Percentiles rank a stretch among this genome's conserved stretches.
These are phyloP conservation scores for Epicauta chinensis DNA, from an alignment of 1,140 invertebrate species.

Conservation along the genomic window DNA sequence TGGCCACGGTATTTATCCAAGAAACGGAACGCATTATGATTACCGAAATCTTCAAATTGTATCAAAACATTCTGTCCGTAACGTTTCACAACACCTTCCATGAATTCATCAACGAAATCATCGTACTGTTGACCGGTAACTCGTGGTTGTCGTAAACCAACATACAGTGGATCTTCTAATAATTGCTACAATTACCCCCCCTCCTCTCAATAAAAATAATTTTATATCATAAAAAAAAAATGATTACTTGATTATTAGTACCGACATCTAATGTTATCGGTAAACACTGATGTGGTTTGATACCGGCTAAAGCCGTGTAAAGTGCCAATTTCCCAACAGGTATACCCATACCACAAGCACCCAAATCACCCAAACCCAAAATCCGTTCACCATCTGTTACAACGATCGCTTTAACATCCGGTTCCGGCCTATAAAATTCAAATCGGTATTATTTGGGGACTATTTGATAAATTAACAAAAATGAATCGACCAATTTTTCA, in stretches of 20 bases:
- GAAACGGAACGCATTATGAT: constrained; percentile 87
- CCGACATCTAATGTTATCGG: constrained; percentile 90
- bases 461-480: background rate
- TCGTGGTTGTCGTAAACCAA: constrained; percentile 83
- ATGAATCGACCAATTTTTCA: constrained; percentile 66
- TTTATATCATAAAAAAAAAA: background rate
- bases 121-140: constrained; percentile 86
- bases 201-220: background rate
- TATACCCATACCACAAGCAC: constrained; percentile 91
- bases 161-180: constrained; percentile 95
- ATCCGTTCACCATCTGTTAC: constrained; percentile 94
- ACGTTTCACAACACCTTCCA: constrained; percentile 88
- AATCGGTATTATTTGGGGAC: too few species aligned
- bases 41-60: constrained; percentile 96
- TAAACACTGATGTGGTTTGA: constrained; percentile 83
- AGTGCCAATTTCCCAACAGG: constrained; percentile 86
- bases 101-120: constrained; percentile 96
- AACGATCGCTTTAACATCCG: constrained; percentile 82
- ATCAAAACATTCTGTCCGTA: constrained; percentile 86
- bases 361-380: constrained; percentile 88
- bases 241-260: constrained; percentile 49
- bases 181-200: too few species aligned
- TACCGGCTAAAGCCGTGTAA: constrained; percentile 87
- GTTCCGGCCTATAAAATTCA: constrained; percentile 64
- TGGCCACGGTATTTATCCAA: constrained; percentile 78